Evolutionary conservation across 92 coral and sea anemone species (phyloP), one percentile per base, ranked within the genome.

Genomic region (Pocillopora grandis): DNA sequence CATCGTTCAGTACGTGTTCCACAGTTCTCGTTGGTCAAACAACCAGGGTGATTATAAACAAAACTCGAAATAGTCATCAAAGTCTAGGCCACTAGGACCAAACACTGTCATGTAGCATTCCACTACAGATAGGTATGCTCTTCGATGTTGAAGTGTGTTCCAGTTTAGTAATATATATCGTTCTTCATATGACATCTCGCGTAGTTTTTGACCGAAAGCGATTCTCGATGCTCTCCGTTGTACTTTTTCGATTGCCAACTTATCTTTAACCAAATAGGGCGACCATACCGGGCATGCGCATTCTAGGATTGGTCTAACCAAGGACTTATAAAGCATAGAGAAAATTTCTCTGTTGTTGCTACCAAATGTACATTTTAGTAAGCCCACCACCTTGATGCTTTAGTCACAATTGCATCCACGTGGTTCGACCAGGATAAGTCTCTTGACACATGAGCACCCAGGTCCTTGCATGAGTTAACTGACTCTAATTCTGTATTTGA

Each of bases 221-320:
- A 27, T 27, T 74, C 83, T 65, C 36, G 87, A 82, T 74, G 80
- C 91, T 77, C 85, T 77, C 79, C 85, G 72, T 61, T 88, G 90
- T 49, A 82, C 89, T n/a, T 49, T 27, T 57, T 86, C 89, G 1
- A 86, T 52, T 3, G 91, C 91, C n/a, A 49, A 31, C 15, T 79
- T 80, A 58, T 87, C 80, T 67, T 87, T 81, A 18, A 37, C 67
- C 33, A 88, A 58, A 58, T 88, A 49, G 12, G 91, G 80, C 21
- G 88, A 82, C 91, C 91, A 88, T n/a, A 88, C 91, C 17, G 88
- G 88, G 16, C 72, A 74, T 37, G 76, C 67, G 68, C 78, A 88
- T 72, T 88, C 91, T 68, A 83, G 64, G 31, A 83, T 59, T 12
- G 91, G 91, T 77, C 80, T 78, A 27, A 84, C 85, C 37, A 72